Evolutionary conservation across 2,797 vertebrate species (phyloP).

Genomic region (Tokudaia tokunoshimensis): DNA sequence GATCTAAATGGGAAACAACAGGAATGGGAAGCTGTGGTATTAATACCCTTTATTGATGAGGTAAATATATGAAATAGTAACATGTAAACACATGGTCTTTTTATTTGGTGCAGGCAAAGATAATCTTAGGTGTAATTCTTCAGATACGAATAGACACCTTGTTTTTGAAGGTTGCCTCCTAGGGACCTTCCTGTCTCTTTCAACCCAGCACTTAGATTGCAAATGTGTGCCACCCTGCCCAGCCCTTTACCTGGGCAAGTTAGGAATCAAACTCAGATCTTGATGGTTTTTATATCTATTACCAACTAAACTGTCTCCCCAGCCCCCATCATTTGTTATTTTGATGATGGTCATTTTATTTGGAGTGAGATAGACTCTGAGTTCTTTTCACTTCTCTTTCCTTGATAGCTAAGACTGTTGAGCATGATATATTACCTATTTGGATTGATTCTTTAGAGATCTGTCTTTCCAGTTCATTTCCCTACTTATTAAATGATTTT

Average conservation of each 20-base stretch:
- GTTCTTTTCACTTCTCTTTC: neutral
- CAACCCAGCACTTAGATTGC: neutral
- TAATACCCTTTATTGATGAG: slow-evolving; percentile 99
- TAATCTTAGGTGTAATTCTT: neutral
- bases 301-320: neutral
- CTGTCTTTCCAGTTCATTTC: neutral
- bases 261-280: neutral
- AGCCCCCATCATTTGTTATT: neutral
- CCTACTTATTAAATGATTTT: neutral
- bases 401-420: neutral
- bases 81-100: neutral
- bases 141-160: neutral
- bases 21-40: slow-evolving; percentile 99
- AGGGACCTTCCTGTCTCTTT: neutral
- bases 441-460: neutral
- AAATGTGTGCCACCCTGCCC: neutral
- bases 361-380: neutral
- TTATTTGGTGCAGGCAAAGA: neutral
- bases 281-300: neutral
- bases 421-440: neutral
- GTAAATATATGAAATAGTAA: slow-evolving; percentile 85
- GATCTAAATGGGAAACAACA: slow-evolving; percentile 99
- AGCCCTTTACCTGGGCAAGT: neutral
- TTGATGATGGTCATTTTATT: neutral
- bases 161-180: neutral